phyloP scores from a whole-genome alignment of 2,113 vertebrate genomes.

The Carassius auratus region DNA sequence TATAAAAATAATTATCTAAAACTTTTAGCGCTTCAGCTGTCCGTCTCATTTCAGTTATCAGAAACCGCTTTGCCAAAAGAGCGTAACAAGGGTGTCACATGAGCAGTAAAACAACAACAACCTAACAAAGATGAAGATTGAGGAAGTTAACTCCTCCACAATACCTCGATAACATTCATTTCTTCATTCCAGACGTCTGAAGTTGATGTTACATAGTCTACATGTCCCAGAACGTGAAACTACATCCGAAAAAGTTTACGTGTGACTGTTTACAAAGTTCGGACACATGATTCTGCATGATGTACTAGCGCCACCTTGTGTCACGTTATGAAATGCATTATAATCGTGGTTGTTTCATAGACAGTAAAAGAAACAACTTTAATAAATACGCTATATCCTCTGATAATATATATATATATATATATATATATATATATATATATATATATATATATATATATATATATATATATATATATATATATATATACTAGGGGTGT shows the following conservation, averaged over 20 bases:
- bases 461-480: no score
- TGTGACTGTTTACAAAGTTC: slow-evolving; percentile 41
- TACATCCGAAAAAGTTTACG: background rate
- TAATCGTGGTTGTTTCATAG: background rate
- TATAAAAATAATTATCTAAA: background rate
- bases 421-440: no score
- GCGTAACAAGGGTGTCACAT: slow-evolving; percentile 1
- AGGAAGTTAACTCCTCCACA: background rate
- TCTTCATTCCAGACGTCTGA: background rate
- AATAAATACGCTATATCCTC: background rate
- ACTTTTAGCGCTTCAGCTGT: background rate
- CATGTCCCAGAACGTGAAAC: background rate
- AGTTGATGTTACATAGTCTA: background rate
- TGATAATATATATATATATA: background rate
- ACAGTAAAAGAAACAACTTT: background rate
- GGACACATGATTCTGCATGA: background rate
- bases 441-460: no score
- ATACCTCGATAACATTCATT: background rate
- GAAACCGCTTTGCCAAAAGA: slow-evolving; percentile 18
- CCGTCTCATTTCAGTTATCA: slow-evolving; percentile 27
- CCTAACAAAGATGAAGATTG: background rate
- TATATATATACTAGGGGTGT: no score
- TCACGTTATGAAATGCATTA: background rate
- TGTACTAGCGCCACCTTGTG: slow-evolving; percentile 32
- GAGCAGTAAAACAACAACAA: background rate